Evolutionary conservation across 2,888 invertebrate genomes (phyloP).

Genomic region (Halocaridina rubra): DNA sequence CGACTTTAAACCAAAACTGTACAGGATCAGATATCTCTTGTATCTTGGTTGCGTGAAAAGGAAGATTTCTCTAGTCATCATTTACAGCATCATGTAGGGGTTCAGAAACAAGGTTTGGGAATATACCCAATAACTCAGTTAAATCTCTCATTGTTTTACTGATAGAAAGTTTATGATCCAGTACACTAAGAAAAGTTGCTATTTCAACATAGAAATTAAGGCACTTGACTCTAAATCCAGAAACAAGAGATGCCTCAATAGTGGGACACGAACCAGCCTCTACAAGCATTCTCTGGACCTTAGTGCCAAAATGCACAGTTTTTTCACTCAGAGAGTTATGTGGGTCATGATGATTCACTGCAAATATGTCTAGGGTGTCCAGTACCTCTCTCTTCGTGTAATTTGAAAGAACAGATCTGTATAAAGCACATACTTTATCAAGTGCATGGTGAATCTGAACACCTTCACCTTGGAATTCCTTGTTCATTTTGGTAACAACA

Average conservation of each 20-base stretch:
- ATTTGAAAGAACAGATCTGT: neutral
- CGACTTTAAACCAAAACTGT: slow-evolving; percentile 2
- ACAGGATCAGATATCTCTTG: neutral
- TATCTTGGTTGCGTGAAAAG: slow-evolving; percentile 11
- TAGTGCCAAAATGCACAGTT: no score
- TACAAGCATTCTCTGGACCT: neutral
- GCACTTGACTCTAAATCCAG: neutral
- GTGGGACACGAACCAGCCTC: no score
- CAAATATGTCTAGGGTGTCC: neutral
- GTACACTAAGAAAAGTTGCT: neutral
- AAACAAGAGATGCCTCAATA: no score
- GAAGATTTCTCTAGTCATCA: slow-evolving; percentile 3
- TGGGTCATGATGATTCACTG: neutral
- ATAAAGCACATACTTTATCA: neutral
- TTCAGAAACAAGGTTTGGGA: neutral
- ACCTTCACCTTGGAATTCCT: neutral
- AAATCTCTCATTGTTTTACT: neutral
- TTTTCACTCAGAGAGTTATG: neutral
- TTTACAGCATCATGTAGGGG: no score
- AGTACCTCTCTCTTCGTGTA: neutral
- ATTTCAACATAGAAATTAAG: slow-evolving; percentile 1
- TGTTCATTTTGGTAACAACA: slow-evolving; percentile 1
- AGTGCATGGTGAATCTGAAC: neutral
- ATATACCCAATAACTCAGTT: neutral
- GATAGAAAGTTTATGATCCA: slow-evolving; percentile 1